Evolutionary conservation across 2,888 invertebrate genomes (phyloP), one percentile per base, ranked within the genome.

Genomic region (Drosophila quinaria): DNA sequence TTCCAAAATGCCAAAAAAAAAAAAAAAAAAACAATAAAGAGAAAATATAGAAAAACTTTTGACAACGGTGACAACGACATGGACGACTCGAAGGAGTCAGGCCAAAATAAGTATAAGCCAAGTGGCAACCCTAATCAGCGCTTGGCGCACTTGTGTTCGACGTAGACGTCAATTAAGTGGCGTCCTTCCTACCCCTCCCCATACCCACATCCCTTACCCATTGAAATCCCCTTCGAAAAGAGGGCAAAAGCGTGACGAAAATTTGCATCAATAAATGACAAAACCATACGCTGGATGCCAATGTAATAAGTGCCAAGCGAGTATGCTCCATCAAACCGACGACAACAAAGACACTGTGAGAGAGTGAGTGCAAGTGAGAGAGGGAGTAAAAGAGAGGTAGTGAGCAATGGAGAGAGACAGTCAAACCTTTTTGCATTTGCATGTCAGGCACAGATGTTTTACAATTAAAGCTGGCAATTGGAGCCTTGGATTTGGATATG

Each of bases 181-280:
- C 72, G 59, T 68, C 54, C 8, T 6, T 5, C 29, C 29, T 29
- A 29, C 35, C 35, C 11, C 19, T 11, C 17, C 10, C 22, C 44
- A 22, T 6, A 25, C 6, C 22, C 10, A 33, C 31, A 15, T 17
- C 17, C 29, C 29, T 8, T 31, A n/a, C 25, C 46, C 47, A 10
- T 33, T 15, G 19, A 42, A 55, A 58, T 58, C 60, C 49, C 39
- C 29, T 41, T 35, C 29, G 47, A 56, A 71, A 70, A 72, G 72
- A 66, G 52, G 58, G 56, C 69, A 56, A 55, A 54, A 58, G 64
- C 77, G 47, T 80, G 77, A 44, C 56, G 55, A 61, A 81, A 81
- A 86, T 86, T 84, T 88, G 81, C 89, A 86, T 88, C 89, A 86
- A 86, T 86, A 86, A 88, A 86, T 88, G 86, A 81, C 86, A 86